Evolutionary conservation across 2,888 invertebrate species (phyloP).

Genomic region (Pristionchus arcanus): DNA sequence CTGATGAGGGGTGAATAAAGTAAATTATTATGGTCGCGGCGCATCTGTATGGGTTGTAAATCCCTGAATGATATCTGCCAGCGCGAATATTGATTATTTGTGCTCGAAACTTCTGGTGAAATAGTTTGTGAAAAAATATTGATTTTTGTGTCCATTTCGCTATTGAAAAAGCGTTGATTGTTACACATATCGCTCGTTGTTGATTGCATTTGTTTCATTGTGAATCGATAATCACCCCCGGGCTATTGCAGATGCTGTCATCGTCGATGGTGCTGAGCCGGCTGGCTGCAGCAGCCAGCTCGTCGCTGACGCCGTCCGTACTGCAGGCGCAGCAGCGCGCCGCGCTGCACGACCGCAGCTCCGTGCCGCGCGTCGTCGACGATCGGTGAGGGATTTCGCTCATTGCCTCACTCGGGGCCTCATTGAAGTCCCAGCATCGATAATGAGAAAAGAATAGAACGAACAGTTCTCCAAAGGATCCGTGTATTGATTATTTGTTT

Average conservation of each 20-base stretch:
- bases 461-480: too few species aligned
- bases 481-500: too few species aligned
- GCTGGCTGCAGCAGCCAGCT: not conserved
- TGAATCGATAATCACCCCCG: not conserved
- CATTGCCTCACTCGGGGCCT: too few species aligned
- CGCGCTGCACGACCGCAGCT: slow-evolving; percentile 70
- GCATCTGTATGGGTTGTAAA: not conserved
- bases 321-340: slow-evolving; percentile 50
- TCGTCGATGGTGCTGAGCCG: slow-evolving; percentile 37
- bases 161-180: too few species aligned
- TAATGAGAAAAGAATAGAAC: too few species aligned
- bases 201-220: not conserved
- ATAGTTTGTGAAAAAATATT: too few species aligned
- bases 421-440: too few species aligned
- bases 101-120: too few species aligned
- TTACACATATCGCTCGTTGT: too few species aligned
- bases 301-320: not conserved
- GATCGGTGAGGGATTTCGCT: slow-evolving; percentile 71
- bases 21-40: not conserved
- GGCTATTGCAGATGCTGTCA: slow-evolving; percentile 35
- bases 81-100: not conserved
- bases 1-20: slow-evolving; percentile 18
- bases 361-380: slow-evolving; percentile 76
- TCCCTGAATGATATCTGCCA: not conserved
- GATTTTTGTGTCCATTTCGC: not conserved